Evolutionary conservation across 2,113 vertebrate genomes (phyloP).

Genomic region (Peromyscus californicus): DNA sequence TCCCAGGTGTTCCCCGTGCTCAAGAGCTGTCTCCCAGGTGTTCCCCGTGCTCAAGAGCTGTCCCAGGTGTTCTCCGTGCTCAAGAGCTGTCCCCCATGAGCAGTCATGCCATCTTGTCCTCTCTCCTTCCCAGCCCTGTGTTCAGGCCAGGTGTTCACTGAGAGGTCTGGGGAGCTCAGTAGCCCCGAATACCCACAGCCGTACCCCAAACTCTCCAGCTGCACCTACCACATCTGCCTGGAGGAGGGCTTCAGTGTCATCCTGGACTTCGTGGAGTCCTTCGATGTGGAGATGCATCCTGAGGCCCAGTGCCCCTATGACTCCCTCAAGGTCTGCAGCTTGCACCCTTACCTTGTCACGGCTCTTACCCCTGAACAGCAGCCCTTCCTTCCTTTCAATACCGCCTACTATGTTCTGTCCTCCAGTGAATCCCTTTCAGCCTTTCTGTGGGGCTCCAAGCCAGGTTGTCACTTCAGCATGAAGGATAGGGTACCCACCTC

Average conservation of each 20-base stretch:
- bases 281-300: slow-evolving; percentile 87
- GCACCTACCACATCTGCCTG: slow-evolving; percentile 87
- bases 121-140: slow-evolving; percentile 86
- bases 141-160: slow-evolving; percentile 83
- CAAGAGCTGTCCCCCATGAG: too few relatives aligned
- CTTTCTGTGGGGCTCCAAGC: not conserved
- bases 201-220: slow-evolving; percentile 89
- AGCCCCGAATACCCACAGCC: slow-evolving; percentile 88
- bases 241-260: slow-evolving; percentile 88
- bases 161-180: slow-evolving; percentile 87
- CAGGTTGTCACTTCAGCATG: not conserved
- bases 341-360: not conserved
- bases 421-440: not conserved
- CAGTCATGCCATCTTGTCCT: not conserved
- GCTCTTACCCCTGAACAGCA: not conserved
- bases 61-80: not conserved
- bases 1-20: not conserved
- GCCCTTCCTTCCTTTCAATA: not conserved
- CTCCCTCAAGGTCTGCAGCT: slow-evolving; percentile 88
- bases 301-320: slow-evolving; percentile 87
- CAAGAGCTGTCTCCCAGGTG: not conserved
- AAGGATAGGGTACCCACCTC: not conserved
- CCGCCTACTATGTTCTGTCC: not conserved
- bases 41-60: not conserved
- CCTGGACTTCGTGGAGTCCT: slow-evolving; percentile 89